These are phyloP conservation scores for Piaya cayana DNA, from an alignment of 2,113 vertebrate genomes.

Conservation along the genomic window DNA sequence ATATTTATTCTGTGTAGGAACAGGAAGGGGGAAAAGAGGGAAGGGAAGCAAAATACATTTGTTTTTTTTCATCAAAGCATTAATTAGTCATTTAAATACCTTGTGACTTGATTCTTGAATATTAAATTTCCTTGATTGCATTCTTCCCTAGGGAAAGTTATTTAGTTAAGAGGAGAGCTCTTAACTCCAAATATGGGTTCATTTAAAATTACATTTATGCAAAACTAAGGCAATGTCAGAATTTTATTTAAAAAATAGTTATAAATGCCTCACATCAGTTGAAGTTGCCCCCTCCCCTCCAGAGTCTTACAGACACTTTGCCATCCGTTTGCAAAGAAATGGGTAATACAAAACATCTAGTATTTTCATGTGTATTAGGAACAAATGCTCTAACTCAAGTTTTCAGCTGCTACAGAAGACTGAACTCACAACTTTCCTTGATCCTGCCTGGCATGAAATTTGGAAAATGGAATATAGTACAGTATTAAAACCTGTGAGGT, in stretches of 20 bases:
- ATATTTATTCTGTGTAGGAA: not conserved
- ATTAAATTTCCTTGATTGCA: slow-evolving; percentile 48
- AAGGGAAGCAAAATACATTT: slow-evolving; percentile 20
- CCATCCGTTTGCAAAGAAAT: not conserved
- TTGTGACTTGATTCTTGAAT: slow-evolving; percentile 12
- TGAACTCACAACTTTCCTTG: not conserved
- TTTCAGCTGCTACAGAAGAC: not conserved
- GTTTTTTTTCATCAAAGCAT: slow-evolving; percentile 44
- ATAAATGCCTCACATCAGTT: not conserved
- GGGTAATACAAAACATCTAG: not conserved
- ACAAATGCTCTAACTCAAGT: not conserved
- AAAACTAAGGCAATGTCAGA: not conserved
- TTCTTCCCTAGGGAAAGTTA: slow-evolving; percentile 56
- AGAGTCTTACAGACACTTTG: not conserved
- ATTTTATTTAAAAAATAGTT: slow-evolving; percentile 7
- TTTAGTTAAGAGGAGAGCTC: slow-evolving; percentile 23
- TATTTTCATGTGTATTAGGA: not conserved
- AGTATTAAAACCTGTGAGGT: not conserved
- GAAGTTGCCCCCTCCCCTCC: not conserved
- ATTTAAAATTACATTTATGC: slow-evolving; percentile 21
- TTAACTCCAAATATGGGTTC: slow-evolving; percentile 10
- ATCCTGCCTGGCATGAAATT: not conserved
- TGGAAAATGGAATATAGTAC: not conserved
- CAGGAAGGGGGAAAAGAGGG: slow-evolving; percentile 3
- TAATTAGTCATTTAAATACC: slow-evolving; percentile 42